phyloP scores from a whole-genome alignment of 35 echinoderm and acorn worm species.

The Ophioderma brevispina region DNA sequence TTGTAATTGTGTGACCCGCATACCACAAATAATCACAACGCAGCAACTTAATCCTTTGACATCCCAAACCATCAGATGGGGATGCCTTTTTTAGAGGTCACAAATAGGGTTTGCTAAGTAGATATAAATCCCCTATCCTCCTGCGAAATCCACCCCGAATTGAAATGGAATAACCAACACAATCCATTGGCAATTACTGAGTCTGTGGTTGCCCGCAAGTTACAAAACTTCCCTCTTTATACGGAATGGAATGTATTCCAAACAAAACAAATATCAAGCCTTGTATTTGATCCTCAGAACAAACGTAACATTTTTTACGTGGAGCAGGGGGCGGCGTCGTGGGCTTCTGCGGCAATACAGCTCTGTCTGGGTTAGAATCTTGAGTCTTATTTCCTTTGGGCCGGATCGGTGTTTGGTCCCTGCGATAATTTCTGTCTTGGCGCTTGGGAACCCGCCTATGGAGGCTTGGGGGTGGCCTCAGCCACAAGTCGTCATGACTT shows the following conservation, averaged over 20 bases:
- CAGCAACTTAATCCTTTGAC: too few relatives aligned
- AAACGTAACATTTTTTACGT: background rate
- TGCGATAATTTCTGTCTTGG: conserved; percentile 8
- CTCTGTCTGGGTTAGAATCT: background rate
- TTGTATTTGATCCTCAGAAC: background rate
- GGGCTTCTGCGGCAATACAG: background rate
- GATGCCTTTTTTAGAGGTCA: too few relatives aligned
- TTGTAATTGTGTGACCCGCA: too few relatives aligned
- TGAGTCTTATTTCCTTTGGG: background rate
- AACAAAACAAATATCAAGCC: background rate
- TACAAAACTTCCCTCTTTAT: background rate
- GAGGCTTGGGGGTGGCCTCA: conserved; percentile 13
- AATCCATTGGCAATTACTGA: background rate
- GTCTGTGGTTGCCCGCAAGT: background rate
- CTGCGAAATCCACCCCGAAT: background rate
- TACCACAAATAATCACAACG: too few relatives aligned
- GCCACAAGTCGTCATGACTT: conserved; percentile 55
- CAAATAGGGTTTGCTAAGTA: too few relatives aligned
- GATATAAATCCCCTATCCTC: too few relatives aligned
- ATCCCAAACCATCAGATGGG: too few relatives aligned
- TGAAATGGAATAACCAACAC: background rate
- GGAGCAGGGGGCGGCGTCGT: background rate
- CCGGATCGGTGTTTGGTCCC: conserved; percentile 37
- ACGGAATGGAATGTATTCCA: background rate
- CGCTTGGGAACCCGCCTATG: conserved; percentile 6